A percentile compares a stretch with the other conserved stretches of the same genome.
Evolutionary conservation across 1,140 invertebrate species (phyloP).

Genomic region (Sinonovacula constricta): DNA sequence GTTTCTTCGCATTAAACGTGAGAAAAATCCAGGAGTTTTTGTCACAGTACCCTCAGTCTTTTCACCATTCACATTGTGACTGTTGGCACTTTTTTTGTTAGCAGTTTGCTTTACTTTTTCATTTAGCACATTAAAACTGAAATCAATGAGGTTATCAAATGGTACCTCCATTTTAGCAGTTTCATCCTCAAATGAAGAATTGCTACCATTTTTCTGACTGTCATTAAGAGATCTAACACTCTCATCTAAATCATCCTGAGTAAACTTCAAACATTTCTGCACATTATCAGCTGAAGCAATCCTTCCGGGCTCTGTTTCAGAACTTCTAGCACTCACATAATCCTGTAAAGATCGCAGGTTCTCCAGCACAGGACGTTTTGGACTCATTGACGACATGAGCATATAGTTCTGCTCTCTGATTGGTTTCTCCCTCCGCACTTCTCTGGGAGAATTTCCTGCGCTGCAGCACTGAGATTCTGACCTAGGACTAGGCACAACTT

Average conservation of each 20-base stretch:
- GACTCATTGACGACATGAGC: constrained; percentile 51
- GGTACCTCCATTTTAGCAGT: constrained; percentile 23
- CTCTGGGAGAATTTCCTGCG: constrained; percentile 48
- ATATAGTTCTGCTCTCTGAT: constrained; percentile 64
- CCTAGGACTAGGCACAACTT: not conserved
- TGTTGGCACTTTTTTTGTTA: too few species aligned
- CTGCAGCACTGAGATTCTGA: constrained; percentile 43
- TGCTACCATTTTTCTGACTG: not conserved
- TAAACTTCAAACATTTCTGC: constrained; percentile 20
- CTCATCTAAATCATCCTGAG: constrained; percentile 10
- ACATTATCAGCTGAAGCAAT: constrained; percentile 9
- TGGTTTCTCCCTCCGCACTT: constrained; percentile 24
- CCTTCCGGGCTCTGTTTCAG: too few species aligned
- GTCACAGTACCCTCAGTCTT: constrained; percentile 29
- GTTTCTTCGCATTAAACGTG: constrained; percentile 70
- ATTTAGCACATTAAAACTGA: constrained; percentile 9
- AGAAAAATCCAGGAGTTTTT: constrained; percentile 69
- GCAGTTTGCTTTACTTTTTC: too few species aligned
- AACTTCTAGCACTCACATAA: constrained; percentile 50
- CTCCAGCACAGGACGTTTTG: constrained; percentile 50
- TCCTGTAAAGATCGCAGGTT: constrained; percentile 57
- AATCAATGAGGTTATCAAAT: constrained; percentile 47
- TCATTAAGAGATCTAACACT: too few species aligned
- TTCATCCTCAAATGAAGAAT: too few species aligned
- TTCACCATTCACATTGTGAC: constrained; percentile 19